These are phyloP conservation scores for Rhizomys pruinosus DNA, from an alignment of 2,113 vertebrate species.

Conservation along the genomic window DNA sequence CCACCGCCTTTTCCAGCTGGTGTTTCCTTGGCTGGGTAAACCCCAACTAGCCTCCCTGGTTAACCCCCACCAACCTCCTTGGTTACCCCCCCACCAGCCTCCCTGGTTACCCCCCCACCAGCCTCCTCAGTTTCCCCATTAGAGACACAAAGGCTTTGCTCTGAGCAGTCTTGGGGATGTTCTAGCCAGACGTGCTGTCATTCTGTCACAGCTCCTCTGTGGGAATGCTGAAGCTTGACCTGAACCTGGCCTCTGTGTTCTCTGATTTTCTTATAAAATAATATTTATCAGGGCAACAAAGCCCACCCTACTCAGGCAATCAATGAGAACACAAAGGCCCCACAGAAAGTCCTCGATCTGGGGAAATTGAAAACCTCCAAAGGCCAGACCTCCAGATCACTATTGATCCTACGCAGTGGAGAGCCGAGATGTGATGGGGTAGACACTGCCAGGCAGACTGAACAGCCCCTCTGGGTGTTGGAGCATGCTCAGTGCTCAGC, in stretches of 20 bases:
- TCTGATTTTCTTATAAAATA: slow-evolving; percentile 42
- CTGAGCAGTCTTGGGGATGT: rapidly evolving
- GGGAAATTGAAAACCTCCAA: slow-evolving; percentile 52
- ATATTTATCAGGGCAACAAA: slow-evolving; percentile 39
- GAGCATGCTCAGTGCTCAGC: rapidly evolving
- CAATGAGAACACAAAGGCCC: slow-evolving; percentile 17
- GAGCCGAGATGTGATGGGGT: rapidly evolving
- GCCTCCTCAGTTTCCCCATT: background rate
- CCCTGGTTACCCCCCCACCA: background rate
- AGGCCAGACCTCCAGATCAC: slow-evolving; percentile 34
- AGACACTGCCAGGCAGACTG: background rate
- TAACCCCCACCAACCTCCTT: no score
- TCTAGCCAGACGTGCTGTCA: background rate
- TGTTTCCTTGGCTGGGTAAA: no score
- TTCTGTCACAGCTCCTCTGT: no score
- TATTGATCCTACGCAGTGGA: background rate
- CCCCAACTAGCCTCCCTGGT: no score
- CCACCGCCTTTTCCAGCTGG: background rate
- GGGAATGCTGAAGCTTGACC: background rate
- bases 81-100: no score
- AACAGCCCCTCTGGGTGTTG: background rate
- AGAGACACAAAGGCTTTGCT: background rate
- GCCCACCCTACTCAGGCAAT: background rate
- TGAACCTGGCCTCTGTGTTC: background rate
- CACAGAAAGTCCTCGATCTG: background rate